Evolutionary conservation across 2,113 vertebrate genomes (phyloP), one percentile per base, ranked within the genome.

Genomic region (Hemiscyllium ocellatum): DNA sequence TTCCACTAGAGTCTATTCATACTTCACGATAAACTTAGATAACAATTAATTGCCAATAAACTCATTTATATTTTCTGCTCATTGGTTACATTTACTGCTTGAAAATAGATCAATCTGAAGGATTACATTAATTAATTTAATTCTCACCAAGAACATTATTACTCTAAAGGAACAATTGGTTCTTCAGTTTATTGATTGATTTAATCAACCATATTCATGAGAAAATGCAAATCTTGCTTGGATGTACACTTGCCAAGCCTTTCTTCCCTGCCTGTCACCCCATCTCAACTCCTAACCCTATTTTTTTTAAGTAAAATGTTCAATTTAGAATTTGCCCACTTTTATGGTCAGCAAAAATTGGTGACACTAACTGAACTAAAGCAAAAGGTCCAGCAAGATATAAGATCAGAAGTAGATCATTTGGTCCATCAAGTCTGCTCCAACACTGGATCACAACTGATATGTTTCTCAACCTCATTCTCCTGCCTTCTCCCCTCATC

Each of bases 131-230:
- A 61, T 90, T 90, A 61, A 56, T 13, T 90, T 90, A 90, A 29
- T 52, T 90, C 50, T 90, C 52, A 56, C 29, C 50, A 56, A 78
- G 78, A 83, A 83, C n/a, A 83, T 37, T 83, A 42, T 17, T 42
- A 37, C 78, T 83, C 26, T 52, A n/a, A 90, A 90, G 4, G 29
- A 52, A 61, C 0, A 5, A 52, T 24, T 26, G 83, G 7, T 47
- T 50, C 8, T 47, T 7, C 24, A 33, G 26, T 15, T 61, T 47
- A 26, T 13, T 61, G 26, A 29, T 90, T 90, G 26, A 90, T 61
- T 61, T 90, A 33, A 90, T 90, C 52, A 56, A 90, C 52, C 61
- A 61, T 17, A 90, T 90, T 90, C 87, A 90, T 90, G n/a, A 90
- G 52, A 90, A 90, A 90, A 61, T 33, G 12, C n/a, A 83, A 37